Evolutionary conservation across 1,140 invertebrate genomes (phyloP).

Genomic region (Pseudachorutes palmiensis): DNA sequence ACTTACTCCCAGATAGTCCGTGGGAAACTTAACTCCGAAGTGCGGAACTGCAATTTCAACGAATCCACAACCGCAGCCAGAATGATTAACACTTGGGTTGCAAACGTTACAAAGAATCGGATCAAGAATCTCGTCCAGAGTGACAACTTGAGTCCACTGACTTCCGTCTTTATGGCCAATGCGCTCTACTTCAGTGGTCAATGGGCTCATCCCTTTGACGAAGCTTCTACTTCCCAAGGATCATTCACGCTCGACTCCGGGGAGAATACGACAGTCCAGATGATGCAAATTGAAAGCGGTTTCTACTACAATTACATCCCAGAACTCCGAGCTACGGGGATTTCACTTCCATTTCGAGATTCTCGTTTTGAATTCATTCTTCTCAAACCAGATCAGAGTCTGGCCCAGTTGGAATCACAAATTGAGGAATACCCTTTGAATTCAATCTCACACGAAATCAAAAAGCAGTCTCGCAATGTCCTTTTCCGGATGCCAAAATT

Average conservation of each 20-base stretch:
- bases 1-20: slow-evolving; percentile 12
- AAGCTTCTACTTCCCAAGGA: background rate
- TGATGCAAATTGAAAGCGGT: slow-evolving; percentile 24
- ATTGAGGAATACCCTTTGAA: slow-evolving; percentile 13
- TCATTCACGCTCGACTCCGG: background rate
- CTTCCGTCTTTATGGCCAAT: slow-evolving; percentile 17
- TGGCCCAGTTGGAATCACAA: slow-evolving; percentile 15
- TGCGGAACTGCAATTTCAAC: slow-evolving; percentile 8
- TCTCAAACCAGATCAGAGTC: slow-evolving; percentile 17
- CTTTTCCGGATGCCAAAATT: slow-evolving; percentile 30
- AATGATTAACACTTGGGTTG: slow-evolving; percentile 22
- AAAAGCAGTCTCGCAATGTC: slow-evolving; percentile 15
- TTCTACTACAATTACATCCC: slow-evolving; percentile 23
- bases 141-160: background rate
- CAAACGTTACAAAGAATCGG: slow-evolving; percentile 3
- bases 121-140: slow-evolving; percentile 17
- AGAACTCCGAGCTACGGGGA: slow-evolving; percentile 19
- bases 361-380: slow-evolving; percentile 23
- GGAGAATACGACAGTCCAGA: slow-evolving; percentile 4
- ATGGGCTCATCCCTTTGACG: slow-evolving; percentile 25
- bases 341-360: slow-evolving; percentile 27
- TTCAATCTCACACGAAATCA: slow-evolving; percentile 16
- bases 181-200: slow-evolving; percentile 23
- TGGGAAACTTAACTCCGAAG: background rate
- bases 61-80: background rate